Conservation (phyloP, 2,888 invertebrate genomes). For the Plusia festucae region DNA sequence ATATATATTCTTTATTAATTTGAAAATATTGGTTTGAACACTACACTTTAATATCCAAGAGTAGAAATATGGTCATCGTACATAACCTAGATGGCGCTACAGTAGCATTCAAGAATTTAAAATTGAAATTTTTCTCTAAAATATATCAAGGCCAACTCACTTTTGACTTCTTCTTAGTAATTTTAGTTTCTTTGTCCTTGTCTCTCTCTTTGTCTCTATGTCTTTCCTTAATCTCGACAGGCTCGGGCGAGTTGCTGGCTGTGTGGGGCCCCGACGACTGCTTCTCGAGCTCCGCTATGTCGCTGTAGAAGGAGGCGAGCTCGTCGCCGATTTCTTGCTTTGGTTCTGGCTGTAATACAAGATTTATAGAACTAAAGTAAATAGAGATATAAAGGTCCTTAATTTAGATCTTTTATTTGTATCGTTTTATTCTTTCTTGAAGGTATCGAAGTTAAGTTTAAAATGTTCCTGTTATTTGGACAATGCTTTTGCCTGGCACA, state of each 20-base stretch:
- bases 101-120: not conserved
- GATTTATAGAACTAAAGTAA: too few relatives aligned
- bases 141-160: constrained; percentile 49
- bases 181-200: constrained; percentile 50
- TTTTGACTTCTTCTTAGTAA: constrained; percentile 73
- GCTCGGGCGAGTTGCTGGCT: constrained; percentile 60
- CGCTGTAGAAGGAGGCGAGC: constrained; percentile 88
- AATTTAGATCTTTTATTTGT: too few relatives aligned
- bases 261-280: constrained; percentile 53
- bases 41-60: too few relatives aligned
- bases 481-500: too few relatives aligned
- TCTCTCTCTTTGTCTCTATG: constrained; percentile 44
- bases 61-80: too few relatives aligned
- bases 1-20: too few relatives aligned
- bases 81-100: not conserved
- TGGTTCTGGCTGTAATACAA: constrained; percentile 60
- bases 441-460: too few relatives aligned
- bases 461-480: too few relatives aligned
- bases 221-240: constrained; percentile 39
- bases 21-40: too few relatives aligned
- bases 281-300: constrained; percentile 86
- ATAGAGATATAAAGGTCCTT: too few relatives aligned
- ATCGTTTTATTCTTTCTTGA: too few relatives aligned
- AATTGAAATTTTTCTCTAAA: too few relatives aligned
- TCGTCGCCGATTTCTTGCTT: constrained; percentile 84